These are phyloP conservation scores for Sisor rabdophorus DNA, from an alignment of 2,113 vertebrate species.

Conservation along the genomic window DNA sequence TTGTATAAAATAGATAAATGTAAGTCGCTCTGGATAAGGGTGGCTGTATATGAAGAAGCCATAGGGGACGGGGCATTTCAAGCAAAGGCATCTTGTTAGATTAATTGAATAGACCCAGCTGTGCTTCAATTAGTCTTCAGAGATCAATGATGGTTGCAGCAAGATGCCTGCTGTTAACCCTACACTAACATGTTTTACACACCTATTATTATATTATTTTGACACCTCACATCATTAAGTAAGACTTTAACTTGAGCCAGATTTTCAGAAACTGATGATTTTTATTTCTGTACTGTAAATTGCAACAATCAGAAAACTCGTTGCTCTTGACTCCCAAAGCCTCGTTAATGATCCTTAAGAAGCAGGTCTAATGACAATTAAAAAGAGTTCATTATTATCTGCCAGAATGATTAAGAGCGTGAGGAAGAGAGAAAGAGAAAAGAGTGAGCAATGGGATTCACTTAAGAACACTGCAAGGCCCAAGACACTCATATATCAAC, in stretches of 20 bases:
- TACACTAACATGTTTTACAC: conserved; percentile 25
- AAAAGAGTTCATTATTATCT: conserved; percentile 57
- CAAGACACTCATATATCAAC: conserved; percentile 36
- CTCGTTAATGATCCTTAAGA: conserved; percentile 45
- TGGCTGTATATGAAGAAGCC: conserved; percentile 24
- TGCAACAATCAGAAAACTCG: conserved; percentile 13
- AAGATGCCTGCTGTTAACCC: conserved; percentile 58
- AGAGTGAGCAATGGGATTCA: conserved; percentile 39
- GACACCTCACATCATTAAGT: conserved; percentile 10
- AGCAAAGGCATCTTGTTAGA: conserved; percentile 59
- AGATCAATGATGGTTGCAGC: conserved; percentile 62
- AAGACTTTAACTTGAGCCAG: not conserved
- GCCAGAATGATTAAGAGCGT: conserved; percentile 53
- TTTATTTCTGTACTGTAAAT: not conserved
- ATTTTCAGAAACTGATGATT: not conserved
- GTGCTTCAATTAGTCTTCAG: conserved; percentile 71
- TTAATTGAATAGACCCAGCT: conserved; percentile 67
- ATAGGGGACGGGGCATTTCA: conserved; percentile 47
- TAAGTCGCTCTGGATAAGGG: too few species aligned
- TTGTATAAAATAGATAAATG: too few species aligned
- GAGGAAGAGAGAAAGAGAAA: conserved; percentile 30
- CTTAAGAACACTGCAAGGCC: conserved; percentile 42
- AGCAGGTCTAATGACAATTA: conserved; percentile 53
- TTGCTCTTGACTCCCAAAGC: conserved; percentile 30
- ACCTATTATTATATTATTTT: conserved; percentile 9